Base-by-base conservation (phyloP, 2,113 vertebrate genomes). In the Semnopithecus entellus region DNA sequence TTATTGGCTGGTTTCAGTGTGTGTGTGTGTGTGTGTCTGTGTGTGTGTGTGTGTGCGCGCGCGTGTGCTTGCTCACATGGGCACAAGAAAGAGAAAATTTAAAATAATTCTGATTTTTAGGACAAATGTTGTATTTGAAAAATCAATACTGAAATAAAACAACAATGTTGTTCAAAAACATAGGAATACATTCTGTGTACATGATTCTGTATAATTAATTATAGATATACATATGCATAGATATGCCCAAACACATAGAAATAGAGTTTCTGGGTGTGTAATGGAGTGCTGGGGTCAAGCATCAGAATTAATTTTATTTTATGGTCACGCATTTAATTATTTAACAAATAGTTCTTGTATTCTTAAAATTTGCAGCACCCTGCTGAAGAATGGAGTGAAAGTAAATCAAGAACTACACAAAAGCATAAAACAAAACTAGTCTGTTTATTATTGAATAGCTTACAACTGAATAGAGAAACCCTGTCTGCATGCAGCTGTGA, bases 1-100 rank as follows among this genome's bases (percentile, higher is more conserved):
- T 93, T 95, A 96, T 68, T 98, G 59, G 72, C 35, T 78, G 93
- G 27, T 95, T 78, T 73, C 40, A 27, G 10, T 16, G 5, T 61
- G 35, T 40, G 13, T 48, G 1, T 48, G 27, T 55, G 16, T 73
- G 1, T 66, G 38, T 75, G 27, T 82, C 18, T 59, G 30, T 61
- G 40, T 38, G 13, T 75, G 81, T 48, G 59, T 59, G 23, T 76
- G 45, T 52, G 11, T 1, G 22, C 45, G 45, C 17, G 2, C 61
- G 18, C 32, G 9, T 4, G 23, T 10, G 9, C 8, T 9, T 27
- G 61, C 27, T 13, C 61, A 30, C 1, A 1, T 38, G 55, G 40
- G 16, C 1, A 35, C 38, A 30, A 45, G 55, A 70, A 10, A 81
- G 35, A 66, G 7, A 76, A 22, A 70, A 52, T 6, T 70, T n/a